Evolutionary conservation across 2,797 vertebrate genomes (phyloP), one percentile per base, ranked within the genome.

Genomic region (Strix occidentalis): DNA sequence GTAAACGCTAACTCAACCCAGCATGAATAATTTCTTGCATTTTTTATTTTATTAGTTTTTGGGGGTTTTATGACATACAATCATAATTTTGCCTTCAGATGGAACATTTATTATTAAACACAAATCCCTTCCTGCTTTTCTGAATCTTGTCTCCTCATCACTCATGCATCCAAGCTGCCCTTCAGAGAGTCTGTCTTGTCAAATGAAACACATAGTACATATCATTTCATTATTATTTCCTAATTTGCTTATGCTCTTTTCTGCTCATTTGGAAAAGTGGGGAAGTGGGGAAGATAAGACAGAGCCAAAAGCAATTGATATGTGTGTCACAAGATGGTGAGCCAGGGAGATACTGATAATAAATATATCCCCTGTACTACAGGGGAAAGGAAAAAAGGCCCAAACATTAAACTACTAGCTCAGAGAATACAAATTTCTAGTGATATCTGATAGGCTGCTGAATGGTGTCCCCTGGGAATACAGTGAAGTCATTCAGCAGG

Each of bases 31-130:
- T 89, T 87, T 74, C 71, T 54, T 88, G 11, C 26, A 82, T 92
- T 94, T 95, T 95, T 84, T 88, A 93, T 86, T 88, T 94, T 91
- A 94, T 91, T 94, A 78, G 37, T 74, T 95, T 92, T 57, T 8
- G 4, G 23, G 19, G 5, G 2, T 0, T n/a, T 76, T 93, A 63
- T 82, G 74, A 75, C 77, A 90, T 31, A 64, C 41, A 78, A 50
- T 84, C 43, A 63, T 90, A 83, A 92, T 93, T 96, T 93, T 95
- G 45, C 45, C 84, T 96, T 95, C 92, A 85, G 85, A 84, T 48
- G 39, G 46, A 82, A 72, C 50, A 80, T 84, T 93, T 93, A 90
- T 72, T 83, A 87, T 94, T 89, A 72, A 60, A 95, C 61, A 69
- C 58, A 88, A 94, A 93, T 95, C 89, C 50, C 57, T 87, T 87